phyloP scores from a whole-genome alignment of 2,888 invertebrate genomes.

The Taenaris catops region DNA sequence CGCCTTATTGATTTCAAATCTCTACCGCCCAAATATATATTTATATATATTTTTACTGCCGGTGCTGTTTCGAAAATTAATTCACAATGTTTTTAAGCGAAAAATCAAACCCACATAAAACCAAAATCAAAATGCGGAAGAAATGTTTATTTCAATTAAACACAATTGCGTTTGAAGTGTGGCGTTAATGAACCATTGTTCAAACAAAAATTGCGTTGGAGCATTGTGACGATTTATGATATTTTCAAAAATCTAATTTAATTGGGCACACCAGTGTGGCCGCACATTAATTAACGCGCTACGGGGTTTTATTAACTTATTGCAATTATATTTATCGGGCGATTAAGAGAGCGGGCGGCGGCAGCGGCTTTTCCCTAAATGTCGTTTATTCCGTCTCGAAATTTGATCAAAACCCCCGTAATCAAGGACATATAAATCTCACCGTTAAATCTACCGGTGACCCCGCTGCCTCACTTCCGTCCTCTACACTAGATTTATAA shows the following conservation, averaged over 20 bases:
- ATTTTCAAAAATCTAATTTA: conserved; percentile 54
- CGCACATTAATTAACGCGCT: conserved; percentile 69
- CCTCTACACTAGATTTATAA: conserved; percentile 67
- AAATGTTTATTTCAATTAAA: conserved; percentile 8
- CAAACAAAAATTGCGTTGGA: conserved; percentile 21
- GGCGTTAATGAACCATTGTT: conserved; percentile 14
- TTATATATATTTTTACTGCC: too few species aligned
- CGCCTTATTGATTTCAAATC: conserved; percentile 5
- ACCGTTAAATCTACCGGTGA: conserved; percentile 65
- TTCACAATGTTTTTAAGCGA: background rate
- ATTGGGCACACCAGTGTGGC: conserved; percentile 58
- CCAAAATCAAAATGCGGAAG: conserved; percentile 4
- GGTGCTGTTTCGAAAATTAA: too few species aligned
- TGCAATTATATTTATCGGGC: conserved; percentile 69
- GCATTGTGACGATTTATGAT: conserved; percentile 22
- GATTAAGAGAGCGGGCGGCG: conserved; percentile 46
- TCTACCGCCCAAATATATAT: conserved; percentile 4
- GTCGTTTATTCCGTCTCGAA: conserved; percentile 45
- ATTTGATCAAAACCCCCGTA: conserved; percentile 64
- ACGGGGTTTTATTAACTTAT: conserved; percentile 71
- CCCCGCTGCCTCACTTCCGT: conserved; percentile 51
- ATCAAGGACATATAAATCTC: conserved; percentile 68
- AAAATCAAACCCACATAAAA: background rate
- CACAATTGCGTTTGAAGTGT: conserved; percentile 15
- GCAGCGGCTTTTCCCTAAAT: conserved; percentile 41